phyloP scores from a whole-genome alignment of 2,797 vertebrate genomes.

The Chelonia mydas region DNA sequence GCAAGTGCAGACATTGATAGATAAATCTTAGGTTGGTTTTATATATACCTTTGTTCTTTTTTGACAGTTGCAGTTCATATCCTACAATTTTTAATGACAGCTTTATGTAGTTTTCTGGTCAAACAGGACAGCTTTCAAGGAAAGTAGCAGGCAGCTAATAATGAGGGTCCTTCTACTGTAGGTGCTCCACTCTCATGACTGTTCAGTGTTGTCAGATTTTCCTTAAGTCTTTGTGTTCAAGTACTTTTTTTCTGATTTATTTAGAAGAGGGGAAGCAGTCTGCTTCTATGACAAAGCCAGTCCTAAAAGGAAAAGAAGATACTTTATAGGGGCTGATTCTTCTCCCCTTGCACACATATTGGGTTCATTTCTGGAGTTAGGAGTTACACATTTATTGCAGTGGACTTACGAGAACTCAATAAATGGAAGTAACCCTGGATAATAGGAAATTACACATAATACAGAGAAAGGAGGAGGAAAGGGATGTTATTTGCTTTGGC shows the following conservation, averaged over 20 bases:
- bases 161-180: background rate
- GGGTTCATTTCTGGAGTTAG: background rate
- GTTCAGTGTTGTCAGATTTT: background rate
- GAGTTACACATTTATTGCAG: background rate
- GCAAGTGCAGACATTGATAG: background rate
- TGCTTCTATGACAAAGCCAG: background rate
- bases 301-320: background rate
- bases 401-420: background rate
- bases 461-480: accelerated
- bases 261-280: background rate
- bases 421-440: background rate
- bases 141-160: constrained; percentile 17
- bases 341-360: background rate
- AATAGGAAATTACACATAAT: background rate
- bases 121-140: constrained; percentile 11
- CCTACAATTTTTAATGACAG: constrained; percentile 42
- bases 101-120: constrained; percentile 27
- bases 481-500: background rate
- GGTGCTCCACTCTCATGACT: background rate
- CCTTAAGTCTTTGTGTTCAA: background rate
- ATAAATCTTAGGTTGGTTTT: constrained; percentile 17
- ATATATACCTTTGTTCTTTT: background rate
- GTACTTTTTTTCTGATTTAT: background rate
- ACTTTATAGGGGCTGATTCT: background rate
- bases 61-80: constrained; percentile 29